A percentile compares a stretch with the other conserved stretches of the same genome.
phyloP scores from a whole-genome alignment of 2,888 invertebrate species.

The Rotaria magnacalcarata region DNA sequence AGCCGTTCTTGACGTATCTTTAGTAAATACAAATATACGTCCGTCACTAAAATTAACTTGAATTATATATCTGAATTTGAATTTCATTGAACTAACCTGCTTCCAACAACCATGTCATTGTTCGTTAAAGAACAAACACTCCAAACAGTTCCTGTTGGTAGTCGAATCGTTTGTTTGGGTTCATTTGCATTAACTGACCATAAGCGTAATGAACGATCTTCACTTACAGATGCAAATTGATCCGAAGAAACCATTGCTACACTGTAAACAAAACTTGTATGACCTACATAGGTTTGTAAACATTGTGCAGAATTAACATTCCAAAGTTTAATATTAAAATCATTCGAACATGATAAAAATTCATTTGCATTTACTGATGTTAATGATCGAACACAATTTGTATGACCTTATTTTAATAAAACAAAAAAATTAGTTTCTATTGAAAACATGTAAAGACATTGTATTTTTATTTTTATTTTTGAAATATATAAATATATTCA shows the following conservation, averaged over 20 bases:
- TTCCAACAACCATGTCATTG: constrained; percentile 81
- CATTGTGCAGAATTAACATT: constrained; percentile 69
- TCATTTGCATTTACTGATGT: constrained; percentile 69
- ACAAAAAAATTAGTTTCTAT: background rate
- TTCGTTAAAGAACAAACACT: constrained; percentile 73
- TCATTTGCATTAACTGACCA: constrained; percentile 67
- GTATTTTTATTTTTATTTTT: no score
- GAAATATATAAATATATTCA: no score
- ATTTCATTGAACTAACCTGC: constrained; percentile 60
- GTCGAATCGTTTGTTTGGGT: constrained; percentile 65
- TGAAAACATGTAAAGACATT: background rate
- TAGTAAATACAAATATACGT: constrained; percentile 76
- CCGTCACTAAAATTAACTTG: constrained; percentile 70
- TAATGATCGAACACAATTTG: constrained; percentile 81
- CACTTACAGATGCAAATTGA: constrained; percentile 78
- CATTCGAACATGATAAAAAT: constrained; percentile 86
- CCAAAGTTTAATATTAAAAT: constrained; percentile 81
- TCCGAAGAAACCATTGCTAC: constrained; percentile 57
- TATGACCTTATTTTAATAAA: constrained; percentile 68
- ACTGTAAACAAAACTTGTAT: constrained; percentile 79
- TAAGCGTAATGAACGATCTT: constrained; percentile 77
- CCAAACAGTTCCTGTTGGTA: constrained; percentile 88
- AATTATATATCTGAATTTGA: background rate
- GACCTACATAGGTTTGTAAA: constrained; percentile 67
- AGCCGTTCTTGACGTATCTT: constrained; percentile 66